Percentiles rank a stretch among this genome's conserved stretches.
Conservation (phyloP, 2,888 invertebrate species). For the Sympetrum striolatum region DNA sequence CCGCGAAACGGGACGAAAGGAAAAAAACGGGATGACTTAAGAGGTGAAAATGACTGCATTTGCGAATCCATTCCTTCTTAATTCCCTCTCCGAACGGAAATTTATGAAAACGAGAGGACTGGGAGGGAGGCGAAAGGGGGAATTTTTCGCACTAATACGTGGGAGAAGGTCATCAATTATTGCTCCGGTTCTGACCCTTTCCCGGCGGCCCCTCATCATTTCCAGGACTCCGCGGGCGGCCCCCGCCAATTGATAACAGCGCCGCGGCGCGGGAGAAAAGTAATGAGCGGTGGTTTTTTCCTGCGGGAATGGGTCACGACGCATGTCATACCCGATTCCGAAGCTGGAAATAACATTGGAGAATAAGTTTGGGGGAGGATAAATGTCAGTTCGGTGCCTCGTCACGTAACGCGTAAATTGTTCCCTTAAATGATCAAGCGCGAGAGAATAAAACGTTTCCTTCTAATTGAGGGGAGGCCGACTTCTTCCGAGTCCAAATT, state of each 20-base stretch:
- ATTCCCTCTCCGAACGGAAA: background rate
- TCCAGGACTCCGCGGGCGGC: background rate
- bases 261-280: background rate
- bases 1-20: background rate
- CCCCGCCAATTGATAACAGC: slow-evolving; percentile 28
- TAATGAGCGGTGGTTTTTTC: background rate
- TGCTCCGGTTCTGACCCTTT: slow-evolving; percentile 25
- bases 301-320: background rate
- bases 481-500: background rate
- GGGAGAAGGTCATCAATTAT: slow-evolving; percentile 21
- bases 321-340: background rate
- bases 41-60: slow-evolving; percentile 3
- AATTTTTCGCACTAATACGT: background rate
- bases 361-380: background rate
- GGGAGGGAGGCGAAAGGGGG: background rate
- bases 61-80: background rate
- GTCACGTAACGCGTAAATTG: background rate
- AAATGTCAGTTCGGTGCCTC: background rate
- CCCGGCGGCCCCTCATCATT: slow-evolving; percentile 1
- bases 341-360: background rate
- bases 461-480: background rate
- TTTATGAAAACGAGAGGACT: background rate
- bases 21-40: background rate
- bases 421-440: background rate
- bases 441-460: background rate